Evolutionary conservation across 2,113 vertebrate species (phyloP).

Genomic region (Ammodramus savannarum): DNA sequence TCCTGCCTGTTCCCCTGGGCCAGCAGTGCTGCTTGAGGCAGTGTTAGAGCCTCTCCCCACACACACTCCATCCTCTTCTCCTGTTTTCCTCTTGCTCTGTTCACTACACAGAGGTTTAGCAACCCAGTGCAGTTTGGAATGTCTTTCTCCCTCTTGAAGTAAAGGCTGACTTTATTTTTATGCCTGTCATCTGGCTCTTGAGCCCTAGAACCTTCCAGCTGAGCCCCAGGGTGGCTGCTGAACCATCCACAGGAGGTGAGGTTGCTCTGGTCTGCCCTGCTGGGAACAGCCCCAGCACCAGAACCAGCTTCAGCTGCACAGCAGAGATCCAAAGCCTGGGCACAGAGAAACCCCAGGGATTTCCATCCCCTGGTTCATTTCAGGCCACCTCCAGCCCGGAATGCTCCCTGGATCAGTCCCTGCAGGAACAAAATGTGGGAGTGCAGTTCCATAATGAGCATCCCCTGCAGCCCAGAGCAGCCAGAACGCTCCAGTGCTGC

Average conservation of each 20-base stretch:
- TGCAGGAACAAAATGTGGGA: not conserved
- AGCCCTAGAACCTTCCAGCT: not conserved
- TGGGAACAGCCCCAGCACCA: not conserved
- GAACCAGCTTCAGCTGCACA: not conserved
- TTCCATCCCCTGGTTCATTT: not conserved
- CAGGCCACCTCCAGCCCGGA: not conserved
- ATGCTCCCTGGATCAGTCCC: not conserved
- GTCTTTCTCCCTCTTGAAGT: not conserved
- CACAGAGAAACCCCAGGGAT: not conserved
- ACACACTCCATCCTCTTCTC: not conserved
- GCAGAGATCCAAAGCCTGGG: not conserved
- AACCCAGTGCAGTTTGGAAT: accelerated
- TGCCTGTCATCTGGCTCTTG: not conserved
- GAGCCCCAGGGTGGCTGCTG: not conserved
- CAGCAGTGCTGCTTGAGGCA: too few relatives aligned
- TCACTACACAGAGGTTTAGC: not conserved
- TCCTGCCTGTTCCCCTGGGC: not conserved
- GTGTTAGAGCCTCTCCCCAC: not conserved
- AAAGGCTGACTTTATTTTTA: not conserved
- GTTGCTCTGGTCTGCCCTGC: not conserved
- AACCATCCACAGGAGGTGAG: not conserved
- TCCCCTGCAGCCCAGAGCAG: not conserved
- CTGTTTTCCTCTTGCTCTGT: not conserved
- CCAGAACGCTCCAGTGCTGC: not conserved
- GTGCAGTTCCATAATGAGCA: not conserved